phyloP scores from a whole-genome alignment of 1,140 invertebrate genomes.

The Orius insidiosus region DNA sequence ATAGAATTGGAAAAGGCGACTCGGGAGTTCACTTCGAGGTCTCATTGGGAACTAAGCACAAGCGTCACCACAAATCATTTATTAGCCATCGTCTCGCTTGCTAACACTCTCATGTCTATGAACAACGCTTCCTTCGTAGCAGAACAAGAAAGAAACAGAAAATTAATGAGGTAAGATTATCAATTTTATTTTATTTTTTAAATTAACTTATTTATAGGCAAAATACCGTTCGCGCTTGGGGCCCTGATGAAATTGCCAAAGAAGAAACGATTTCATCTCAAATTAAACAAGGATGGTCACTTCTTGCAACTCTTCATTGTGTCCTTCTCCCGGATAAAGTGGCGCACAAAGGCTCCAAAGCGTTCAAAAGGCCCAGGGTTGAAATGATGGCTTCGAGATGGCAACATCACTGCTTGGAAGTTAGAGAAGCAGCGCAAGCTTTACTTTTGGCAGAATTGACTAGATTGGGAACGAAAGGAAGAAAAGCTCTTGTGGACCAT shows the following conservation, averaged over 20 bases:
- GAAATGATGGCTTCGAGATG: constrained; percentile 93
- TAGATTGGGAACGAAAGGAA: constrained; percentile 77
- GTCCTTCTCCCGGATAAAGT: constrained; percentile 87
- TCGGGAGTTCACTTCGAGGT: constrained; percentile 61
- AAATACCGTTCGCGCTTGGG: constrained; percentile 30
- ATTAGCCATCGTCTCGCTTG: constrained; percentile 78
- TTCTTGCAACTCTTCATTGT: constrained; percentile 88
- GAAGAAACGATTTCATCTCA: constrained; percentile 67
- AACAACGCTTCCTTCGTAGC: constrained; percentile 84
- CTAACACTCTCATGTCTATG: constrained; percentile 97
- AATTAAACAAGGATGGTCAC: constrained; percentile 92
- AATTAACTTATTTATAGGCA: constrained; percentile 18
- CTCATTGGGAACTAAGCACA: constrained; percentile 91
- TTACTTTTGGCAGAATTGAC: constrained; percentile 83
- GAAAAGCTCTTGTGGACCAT: constrained; percentile 79
- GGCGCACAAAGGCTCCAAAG: constrained; percentile 43
- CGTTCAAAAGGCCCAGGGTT: constrained; percentile 82
- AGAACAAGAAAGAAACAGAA: constrained; percentile 60
- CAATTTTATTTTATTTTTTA: background rate
- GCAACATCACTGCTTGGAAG: constrained; percentile 97
- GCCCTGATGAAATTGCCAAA: constrained; percentile 55
- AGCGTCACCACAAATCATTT: constrained; percentile 92
- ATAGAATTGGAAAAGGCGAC: constrained; percentile 58
- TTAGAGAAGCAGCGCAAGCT: constrained; percentile 86
- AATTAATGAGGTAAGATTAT: constrained; percentile 38